Conservation (phyloP, 2,888 invertebrate genomes). For the Halictus ligatus region DNA sequence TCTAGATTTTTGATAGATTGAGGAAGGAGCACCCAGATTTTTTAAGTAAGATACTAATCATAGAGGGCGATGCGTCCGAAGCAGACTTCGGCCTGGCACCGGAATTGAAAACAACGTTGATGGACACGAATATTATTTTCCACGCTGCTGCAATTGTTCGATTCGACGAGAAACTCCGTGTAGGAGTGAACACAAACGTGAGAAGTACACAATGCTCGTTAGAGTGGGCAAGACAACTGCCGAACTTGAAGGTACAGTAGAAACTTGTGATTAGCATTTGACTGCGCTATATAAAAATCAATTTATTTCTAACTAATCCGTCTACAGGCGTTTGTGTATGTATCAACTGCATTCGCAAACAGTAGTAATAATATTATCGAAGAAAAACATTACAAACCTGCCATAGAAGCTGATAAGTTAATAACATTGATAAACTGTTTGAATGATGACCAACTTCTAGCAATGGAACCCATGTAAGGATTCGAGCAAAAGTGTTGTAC, state of each 20-base stretch:
- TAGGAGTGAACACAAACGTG: conserved; percentile 89
- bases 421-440: conserved; percentile 75
- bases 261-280: not conserved
- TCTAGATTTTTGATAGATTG: conserved; percentile 86
- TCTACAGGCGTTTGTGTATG: conserved; percentile 12
- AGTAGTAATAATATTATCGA: conserved; percentile 67
- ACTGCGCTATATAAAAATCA: not conserved
- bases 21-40: conserved; percentile 85
- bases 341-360: conserved; percentile 81
- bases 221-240: conserved; percentile 88
- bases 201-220: conserved; percentile 88
- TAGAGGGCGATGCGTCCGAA: conserved; percentile 85
- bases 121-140: conserved; percentile 88
- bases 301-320: not conserved
- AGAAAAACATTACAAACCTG: conserved; percentile 78
- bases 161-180: conserved; percentile 89
- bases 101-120: conserved; percentile 84
- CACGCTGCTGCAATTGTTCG: conserved; percentile 92
- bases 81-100: conserved; percentile 85
- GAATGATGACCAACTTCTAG: conserved; percentile 75
- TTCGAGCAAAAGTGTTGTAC: not conserved
- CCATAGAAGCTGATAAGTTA: conserved; percentile 76
- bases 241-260: conserved; percentile 87
- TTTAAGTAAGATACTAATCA: conserved; percentile 85
- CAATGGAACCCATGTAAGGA: conserved; percentile 76